A percentile compares a stretch with the other conserved stretches of the same genome.
phyloP scores from a whole-genome alignment of 2,797 vertebrate genomes.

The Peromyscus aztecus region DNA sequence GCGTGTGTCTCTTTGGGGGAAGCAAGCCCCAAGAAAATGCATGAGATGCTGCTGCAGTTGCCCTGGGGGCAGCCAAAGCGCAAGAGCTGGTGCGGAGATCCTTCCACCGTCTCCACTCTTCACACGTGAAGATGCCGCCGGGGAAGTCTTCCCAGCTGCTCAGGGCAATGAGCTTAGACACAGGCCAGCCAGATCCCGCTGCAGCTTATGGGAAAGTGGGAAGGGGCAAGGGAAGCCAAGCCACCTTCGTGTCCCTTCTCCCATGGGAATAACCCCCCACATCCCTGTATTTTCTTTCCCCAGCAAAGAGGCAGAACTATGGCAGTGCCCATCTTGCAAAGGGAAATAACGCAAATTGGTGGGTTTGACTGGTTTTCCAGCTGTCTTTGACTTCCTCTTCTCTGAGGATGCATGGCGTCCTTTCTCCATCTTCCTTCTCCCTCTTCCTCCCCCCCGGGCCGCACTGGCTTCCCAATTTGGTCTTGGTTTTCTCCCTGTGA shows the following conservation, averaged over 20 bases:
- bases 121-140: background rate
- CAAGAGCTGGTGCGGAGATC: background rate
- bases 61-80: background rate
- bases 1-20: slow-evolving; percentile 20
- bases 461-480: slow-evolving; percentile 81
- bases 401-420: slow-evolving; percentile 74
- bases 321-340: slow-evolving; percentile 74
- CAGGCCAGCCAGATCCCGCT: slow-evolving; percentile 42
- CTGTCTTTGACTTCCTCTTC: slow-evolving; percentile 58
- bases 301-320: slow-evolving; percentile 77
- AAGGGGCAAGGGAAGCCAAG: slow-evolving; percentile 62
- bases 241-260: background rate
- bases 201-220: background rate
- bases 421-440: slow-evolving; percentile 72
- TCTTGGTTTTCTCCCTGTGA: slow-evolving; percentile 86
- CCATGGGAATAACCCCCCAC: slow-evolving; percentile 16
- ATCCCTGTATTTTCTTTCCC: slow-evolving; percentile 62
- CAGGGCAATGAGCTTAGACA: background rate
- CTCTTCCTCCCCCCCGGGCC: slow-evolving; percentile 80
- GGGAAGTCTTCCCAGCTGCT: slow-evolving; percentile 7
- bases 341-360: slow-evolving; percentile 73
- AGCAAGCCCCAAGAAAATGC: slow-evolving; percentile 43
- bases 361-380: slow-evolving; percentile 77
- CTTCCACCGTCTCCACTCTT: background rate
- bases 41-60: background rate